Evolutionary conservation across 2,888 invertebrate species (phyloP), one percentile per base, ranked within the genome.

Genomic region (Lasioglossum zephyrum): DNA sequence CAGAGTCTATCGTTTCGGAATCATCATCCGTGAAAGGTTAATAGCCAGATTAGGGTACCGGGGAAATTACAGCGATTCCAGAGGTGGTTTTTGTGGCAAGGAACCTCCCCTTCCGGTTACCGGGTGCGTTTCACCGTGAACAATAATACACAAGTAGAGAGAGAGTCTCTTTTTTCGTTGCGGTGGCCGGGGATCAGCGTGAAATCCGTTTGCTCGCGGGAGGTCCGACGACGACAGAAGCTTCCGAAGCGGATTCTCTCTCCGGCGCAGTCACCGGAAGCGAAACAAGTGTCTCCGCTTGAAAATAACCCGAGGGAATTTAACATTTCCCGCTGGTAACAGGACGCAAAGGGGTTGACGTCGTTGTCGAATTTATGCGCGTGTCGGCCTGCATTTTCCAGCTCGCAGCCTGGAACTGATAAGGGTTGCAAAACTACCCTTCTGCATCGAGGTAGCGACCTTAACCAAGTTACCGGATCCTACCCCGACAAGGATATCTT

Each of bases 331-430:
- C 26, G 13, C 60, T 26, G 26, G 60, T 13, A 26, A 26, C 60
- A n/a, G 13, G 26, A 2, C 2, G 31, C 82, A 57, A 60, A 83
- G 86, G 84, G 86, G 89, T 90, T 89, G 88, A 89, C 88, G 91
- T 90, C 88, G 90, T 92, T 89, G 90, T 92, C 91, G 92, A 89
- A 92, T 92, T 91, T 92, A 91, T 91, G 90, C 91, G 91, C 91
- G 90, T 87, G 84, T 69, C 57, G 73, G 73, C 73, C 63, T 44
- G 53, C 78, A 66, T 66, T 87, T 75, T 80, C 63, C 77, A 80
- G 53, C 75, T 82, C 70, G 63, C 66, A 13, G 36, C 66, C 78
- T 85, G 80, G 63, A 78, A 79, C 57, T 16, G 69, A 87, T 85
- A 79, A 44, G 47, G 16, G 41, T 31, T 16, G 39, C 36, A 69